These are phyloP conservation scores for Channa striata DNA, from an alignment of 2,797 vertebrate genomes.

Conservation along the genomic window DNA sequence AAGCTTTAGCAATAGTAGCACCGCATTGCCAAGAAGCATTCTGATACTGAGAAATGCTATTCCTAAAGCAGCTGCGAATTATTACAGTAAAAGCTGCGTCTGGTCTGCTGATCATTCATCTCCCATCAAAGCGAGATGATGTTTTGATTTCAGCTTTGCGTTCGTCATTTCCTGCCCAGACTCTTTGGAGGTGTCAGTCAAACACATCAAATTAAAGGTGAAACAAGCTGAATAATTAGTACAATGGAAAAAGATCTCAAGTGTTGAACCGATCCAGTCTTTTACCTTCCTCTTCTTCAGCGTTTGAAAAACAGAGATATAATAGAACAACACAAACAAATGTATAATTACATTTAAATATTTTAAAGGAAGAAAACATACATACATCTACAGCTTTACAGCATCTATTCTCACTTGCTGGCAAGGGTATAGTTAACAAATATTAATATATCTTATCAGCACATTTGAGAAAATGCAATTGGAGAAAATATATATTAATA, in stretches of 20 bases:
- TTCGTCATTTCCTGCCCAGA: background rate
- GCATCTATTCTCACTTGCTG: too few species aligned
- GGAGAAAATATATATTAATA: too few species aligned
- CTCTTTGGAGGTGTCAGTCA: conserved; percentile 40
- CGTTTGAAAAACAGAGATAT: conserved; percentile 48
- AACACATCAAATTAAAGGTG: conserved; percentile 72
- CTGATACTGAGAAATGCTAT: background rate
- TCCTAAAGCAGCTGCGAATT: background rate
- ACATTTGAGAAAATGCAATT: conserved; percentile 49
- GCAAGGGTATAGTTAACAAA: too few species aligned
- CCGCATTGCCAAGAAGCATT: background rate
- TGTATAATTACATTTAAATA: background rate
- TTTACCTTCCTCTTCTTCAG: conserved; percentile 95
- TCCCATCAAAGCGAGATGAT: background rate
- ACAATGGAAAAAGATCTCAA: conserved; percentile 34
- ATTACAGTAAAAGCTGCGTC: background rate
- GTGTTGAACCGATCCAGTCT: conserved; percentile 55
- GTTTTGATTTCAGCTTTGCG: background rate
- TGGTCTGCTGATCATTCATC: background rate
- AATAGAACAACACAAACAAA: conserved; percentile 58
- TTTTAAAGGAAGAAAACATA: too few species aligned
- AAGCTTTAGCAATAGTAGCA: background rate
- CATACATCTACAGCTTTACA: too few species aligned
- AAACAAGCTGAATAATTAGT: conserved; percentile 72
- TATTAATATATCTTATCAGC: too few species aligned